Base-by-base conservation (phyloP, 2,113 vertebrate species). In the Paracanthobrama guichenoti region DNA sequence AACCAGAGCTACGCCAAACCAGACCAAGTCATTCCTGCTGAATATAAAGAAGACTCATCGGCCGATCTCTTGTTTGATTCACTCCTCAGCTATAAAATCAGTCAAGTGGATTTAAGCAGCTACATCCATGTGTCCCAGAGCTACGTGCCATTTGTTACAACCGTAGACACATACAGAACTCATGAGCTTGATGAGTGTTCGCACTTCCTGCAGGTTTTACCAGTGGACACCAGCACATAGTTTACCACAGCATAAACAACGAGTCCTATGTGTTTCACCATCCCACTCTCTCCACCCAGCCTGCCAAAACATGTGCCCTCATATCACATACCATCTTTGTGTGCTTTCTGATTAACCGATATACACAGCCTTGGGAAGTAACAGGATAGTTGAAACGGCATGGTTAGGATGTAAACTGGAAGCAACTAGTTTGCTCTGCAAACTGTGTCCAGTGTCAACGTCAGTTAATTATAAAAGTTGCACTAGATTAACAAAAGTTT, bases 41-140 rank as follows among this genome's bases (percentile, higher is more conserved):
- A 4, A 28, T 50, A n/a, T 53, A 60, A 66, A 35, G 60, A 67
- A 2, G 46, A 53, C n/a, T 64, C 77, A 6, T 6, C 3, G 5
- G 11, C 24, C 11, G 11, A 81, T 35, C 62, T 48, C 24, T n/a
- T 81, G 14, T 18, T 53, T 10, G 59, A n/a, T 42, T 73, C 28
- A 9, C 59, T 80, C 59, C 20, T 80, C 24, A n/a, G 13, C 69
- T 50, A 46, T 67, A 22, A 60, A 14, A 76, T 42, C 0, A 14
- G 10, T 22, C 20, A 59, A 35, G 39, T 18, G 3, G 31, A 59
- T 44, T 18, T 57, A 48, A 10, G 9, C 2, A 39, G 31, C n/a
- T 81, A 85, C 42, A 11, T 81, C 46, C 81, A 86, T n/a, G 24
- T 78, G 5, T 84, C 84, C 18, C 74, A 39, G 12, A 73, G 59